Evolutionary conservation across 2,888 invertebrate species (phyloP).

Genomic region (Lasioglossum marginatum): DNA sequence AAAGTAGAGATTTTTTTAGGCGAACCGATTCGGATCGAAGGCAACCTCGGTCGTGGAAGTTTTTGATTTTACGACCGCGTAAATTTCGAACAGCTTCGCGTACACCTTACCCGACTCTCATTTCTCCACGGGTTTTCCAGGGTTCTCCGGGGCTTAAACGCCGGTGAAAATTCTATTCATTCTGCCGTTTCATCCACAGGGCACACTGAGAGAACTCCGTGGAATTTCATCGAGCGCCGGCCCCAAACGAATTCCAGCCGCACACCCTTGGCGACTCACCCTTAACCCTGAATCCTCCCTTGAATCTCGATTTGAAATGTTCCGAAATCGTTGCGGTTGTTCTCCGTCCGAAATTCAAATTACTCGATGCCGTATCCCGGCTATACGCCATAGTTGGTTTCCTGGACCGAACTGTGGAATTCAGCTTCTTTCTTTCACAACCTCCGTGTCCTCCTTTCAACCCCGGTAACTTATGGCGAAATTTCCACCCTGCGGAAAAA

Average conservation of each 20-base stretch:
- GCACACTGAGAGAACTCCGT: conserved; percentile 51
- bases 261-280: conserved; percentile 64
- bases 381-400: background rate
- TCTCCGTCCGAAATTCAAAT: conserved; percentile 34
- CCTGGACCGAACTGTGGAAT: background rate
- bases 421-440: background rate
- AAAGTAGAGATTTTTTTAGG: conserved; percentile 19
- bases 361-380: conserved; percentile 5
- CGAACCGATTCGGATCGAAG: conserved; percentile 40
- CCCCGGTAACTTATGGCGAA: background rate
- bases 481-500: background rate
- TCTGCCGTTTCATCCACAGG: conserved; percentile 56
- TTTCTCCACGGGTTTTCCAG: conserved; percentile 47
- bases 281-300: conserved; percentile 70
- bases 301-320: conserved; percentile 69
- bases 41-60: conserved; percentile 63
- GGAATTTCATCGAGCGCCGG: conserved; percentile 71
- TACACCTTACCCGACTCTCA: conserved; percentile 30
- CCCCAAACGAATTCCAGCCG: conserved; percentile 65
- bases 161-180: conserved; percentile 70
- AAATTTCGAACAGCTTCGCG: conserved; percentile 62
- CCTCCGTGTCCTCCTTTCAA: background rate
- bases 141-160: conserved; percentile 54
- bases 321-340: conserved; percentile 61
- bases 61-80: conserved; percentile 70